Base-by-base conservation (phyloP, 2,113 vertebrate genomes). In the Phycodurus eques region DNA sequence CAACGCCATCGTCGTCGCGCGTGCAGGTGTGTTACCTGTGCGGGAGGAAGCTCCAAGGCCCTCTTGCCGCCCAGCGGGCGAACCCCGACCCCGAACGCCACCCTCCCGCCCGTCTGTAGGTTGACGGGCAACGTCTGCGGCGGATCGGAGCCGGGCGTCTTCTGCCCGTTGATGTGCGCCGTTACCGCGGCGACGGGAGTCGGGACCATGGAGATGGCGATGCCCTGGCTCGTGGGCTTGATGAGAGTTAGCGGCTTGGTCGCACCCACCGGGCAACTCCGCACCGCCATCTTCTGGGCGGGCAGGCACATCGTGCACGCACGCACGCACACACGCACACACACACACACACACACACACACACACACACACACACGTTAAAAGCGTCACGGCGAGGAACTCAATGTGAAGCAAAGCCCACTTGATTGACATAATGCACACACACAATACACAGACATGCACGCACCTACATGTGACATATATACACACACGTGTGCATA, bases 151-250 rank as follows among this genome's bases (percentile, higher is more conserved):
- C 87, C 85, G 62, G 81, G 77, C 75, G 81, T 89, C 88, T 90
- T 94, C 82, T 94, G 93, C 76, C 94, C 94, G 51, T 92, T 94
- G 72, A 94, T 88, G 87, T 93, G 93, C 79, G 94, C 92, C 1
- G 95, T 94, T 87, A 95, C 94, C 94, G 95, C 94, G 87, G 93
- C 92, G 83, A 93, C 90, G 79, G 94, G 93, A 47, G 90, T 77
- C 90, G 93, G 94, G 79, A 93, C 89, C 83, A 93, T 92, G 0
- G 94, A 92, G 87, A 94, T 92, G 85, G 94, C 87, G 65, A 94
- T 89, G 88, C 87, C 83, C 91, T 91, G 94, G 59, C 85, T 83
- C 73, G 93, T 81, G 68, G 92, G 90, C 83, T 90, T 92, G 84
- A 93, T 93, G 86, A 93, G 93, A 0, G 91, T 92, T 77, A 94